A percentile compares a stretch with the other conserved stretches of the same genome.
These are phyloP conservation scores for Xylocopa sonorina DNA, from an alignment of 1,140 invertebrate genomes.

Conservation along the genomic window DNA sequence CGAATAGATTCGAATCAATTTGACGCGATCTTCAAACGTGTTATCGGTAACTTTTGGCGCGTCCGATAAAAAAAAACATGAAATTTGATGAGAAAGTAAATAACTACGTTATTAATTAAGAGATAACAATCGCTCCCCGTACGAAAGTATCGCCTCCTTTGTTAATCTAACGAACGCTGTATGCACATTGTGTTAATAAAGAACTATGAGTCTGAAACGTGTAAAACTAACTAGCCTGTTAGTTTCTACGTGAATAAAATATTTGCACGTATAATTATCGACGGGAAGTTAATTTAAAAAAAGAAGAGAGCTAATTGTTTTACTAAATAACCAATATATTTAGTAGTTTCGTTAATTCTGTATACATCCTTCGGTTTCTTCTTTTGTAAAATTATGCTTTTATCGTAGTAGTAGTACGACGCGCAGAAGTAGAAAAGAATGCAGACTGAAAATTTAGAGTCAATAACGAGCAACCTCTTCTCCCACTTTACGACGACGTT, in stretches of 20 bases:
- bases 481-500: no score
- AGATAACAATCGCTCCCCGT: slow-evolving; percentile 46
- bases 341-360: slow-evolving; percentile 1
- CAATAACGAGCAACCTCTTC: no score
- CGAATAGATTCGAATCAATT: slow-evolving; percentile 31
- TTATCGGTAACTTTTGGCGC: slow-evolving; percentile 20
- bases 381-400: background rate
- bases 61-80: slow-evolving; percentile 6
- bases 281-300: background rate
- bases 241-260: no score
- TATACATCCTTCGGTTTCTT: background rate
- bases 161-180: slow-evolving; percentile 63
- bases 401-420: background rate
- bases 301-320: background rate
- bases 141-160: slow-evolving; percentile 60
- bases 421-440: slow-evolving; percentile 7
- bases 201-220: slow-evolving; percentile 61
- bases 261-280: no score
- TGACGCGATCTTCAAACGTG: slow-evolving; percentile 55
- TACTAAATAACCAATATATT: slow-evolving; percentile 9
- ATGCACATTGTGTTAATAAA: slow-evolving; percentile 67
- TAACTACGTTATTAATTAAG: slow-evolving; percentile 50
- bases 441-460: background rate
- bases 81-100: slow-evolving; percentile 56
- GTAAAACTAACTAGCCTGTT: background rate